Conservation (phyloP, 2,888 invertebrate genomes). For the Drosophila neonasuta region DNA sequence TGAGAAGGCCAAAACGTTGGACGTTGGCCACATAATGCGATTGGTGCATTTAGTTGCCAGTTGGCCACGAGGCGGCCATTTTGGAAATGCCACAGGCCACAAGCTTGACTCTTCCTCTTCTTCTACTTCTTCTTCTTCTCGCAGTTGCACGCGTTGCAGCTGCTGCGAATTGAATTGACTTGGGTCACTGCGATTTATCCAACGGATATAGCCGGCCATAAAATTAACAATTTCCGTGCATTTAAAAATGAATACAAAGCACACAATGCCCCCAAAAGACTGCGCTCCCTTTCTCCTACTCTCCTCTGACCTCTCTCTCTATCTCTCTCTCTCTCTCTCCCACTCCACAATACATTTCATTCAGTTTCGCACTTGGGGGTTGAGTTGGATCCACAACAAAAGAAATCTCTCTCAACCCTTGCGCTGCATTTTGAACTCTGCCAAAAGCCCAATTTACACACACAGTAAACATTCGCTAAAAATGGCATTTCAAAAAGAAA, state of each 20-base stretch:
- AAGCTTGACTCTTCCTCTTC: too few species aligned
- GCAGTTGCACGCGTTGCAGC: slow-evolving; percentile 7
- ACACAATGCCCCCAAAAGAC: slow-evolving; percentile 13
- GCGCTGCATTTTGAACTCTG: background rate
- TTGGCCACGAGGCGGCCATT: slow-evolving; percentile 63
- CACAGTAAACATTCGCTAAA: slow-evolving; percentile 28
- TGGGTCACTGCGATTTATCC: slow-evolving; percentile 11
- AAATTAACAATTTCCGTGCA: slow-evolving; percentile 76
- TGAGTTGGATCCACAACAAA: background rate
- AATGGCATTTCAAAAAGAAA: background rate
- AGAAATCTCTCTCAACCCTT: too few species aligned
- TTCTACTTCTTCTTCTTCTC: background rate
- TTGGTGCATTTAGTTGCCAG: slow-evolving; percentile 74
- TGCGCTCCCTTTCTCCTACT: background rate
- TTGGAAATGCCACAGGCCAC: slow-evolving; percentile 49
- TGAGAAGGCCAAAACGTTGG: slow-evolving; percentile 65
- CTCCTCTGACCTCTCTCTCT: too few species aligned
- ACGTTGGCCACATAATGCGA: slow-evolving; percentile 71
- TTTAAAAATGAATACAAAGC: slow-evolving; percentile 52
- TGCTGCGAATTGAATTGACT: slow-evolving; percentile 13
- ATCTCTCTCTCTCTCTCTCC: background rate
- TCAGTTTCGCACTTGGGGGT: background rate
- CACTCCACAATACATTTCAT: too few species aligned
- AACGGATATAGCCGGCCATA: slow-evolving; percentile 70
- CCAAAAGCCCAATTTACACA: background rate